Evolutionary conservation across 2,888 invertebrate species (phyloP).

Genomic region (Corbicula japonica): DNA sequence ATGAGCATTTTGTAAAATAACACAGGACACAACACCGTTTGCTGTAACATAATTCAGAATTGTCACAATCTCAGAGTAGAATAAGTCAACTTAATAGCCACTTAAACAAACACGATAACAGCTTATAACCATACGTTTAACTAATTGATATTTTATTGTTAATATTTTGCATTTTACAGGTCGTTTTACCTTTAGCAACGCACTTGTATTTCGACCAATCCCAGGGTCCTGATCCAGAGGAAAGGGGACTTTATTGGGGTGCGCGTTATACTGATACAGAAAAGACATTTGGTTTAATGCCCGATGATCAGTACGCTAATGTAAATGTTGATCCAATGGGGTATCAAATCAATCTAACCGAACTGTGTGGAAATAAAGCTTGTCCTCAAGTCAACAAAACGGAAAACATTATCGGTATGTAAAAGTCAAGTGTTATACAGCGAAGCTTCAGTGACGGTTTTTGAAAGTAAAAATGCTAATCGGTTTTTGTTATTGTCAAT

Average conservation of each 20-base stretch:
- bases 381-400: constrained; percentile 72
- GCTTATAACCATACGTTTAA: too few species aligned
- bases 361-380: constrained; percentile 67
- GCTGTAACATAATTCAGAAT: too few species aligned
- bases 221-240: constrained; percentile 78
- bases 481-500: neutral
- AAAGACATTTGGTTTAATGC: constrained; percentile 78
- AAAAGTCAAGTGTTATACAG: neutral
- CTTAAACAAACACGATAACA: too few species aligned
- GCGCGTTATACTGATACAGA: constrained; percentile 77
- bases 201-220: constrained; percentile 79
- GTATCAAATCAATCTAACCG: constrained; percentile 56
- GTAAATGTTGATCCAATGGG: constrained; percentile 69
- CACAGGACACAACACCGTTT: too few species aligned
- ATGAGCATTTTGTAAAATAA: too few species aligned
- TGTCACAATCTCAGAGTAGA: too few species aligned
- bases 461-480: neutral
- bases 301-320: constrained; percentile 72
- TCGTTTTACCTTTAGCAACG: constrained; percentile 76
- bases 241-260: constrained; percentile 83
- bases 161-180: too few species aligned
- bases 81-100: too few species aligned
- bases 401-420: constrained; percentile 80
- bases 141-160: too few species aligned
- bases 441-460: neutral